These are phyloP conservation scores for Neoseiulus cucumeris DNA, from an alignment of 1,140 invertebrate species.

Conservation along the genomic window DNA sequence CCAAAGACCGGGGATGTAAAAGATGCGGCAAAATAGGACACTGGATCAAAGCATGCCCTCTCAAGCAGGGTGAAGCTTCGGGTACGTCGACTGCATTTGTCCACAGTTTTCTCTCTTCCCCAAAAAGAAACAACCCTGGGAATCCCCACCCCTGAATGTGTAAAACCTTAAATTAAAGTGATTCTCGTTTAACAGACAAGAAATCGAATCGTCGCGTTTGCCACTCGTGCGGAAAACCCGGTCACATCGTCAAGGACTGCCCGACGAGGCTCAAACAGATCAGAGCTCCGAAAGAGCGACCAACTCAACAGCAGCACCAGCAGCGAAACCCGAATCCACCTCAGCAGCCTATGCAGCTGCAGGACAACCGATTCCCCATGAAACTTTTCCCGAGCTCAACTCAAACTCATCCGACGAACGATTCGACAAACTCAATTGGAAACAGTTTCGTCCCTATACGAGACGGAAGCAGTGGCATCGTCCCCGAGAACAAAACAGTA, in stretches of 20 bases:
- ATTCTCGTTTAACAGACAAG: neutral
- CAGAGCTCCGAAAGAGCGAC: too few species aligned
- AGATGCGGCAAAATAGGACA: constrained; percentile 39
- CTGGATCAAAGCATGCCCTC: constrained; percentile 35
- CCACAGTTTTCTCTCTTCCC: neutral
- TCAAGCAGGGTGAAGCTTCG: constrained; percentile 17
- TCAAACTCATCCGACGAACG: neutral
- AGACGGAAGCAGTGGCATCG: neutral
- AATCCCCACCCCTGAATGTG: neutral
- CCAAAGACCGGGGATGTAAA: constrained; percentile 36
- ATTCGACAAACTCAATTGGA: neutral
- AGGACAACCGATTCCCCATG: neutral
- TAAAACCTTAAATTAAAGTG: neutral
- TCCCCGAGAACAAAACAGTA: neutral
- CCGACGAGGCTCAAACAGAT: neutral
- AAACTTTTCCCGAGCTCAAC: neutral
- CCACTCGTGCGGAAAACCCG: neutral
- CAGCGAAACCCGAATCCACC: neutral
- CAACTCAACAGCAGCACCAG: neutral
- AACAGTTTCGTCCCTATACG: neutral
- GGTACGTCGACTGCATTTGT: neutral
- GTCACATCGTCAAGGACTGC: constrained; percentile 1
- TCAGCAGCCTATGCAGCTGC: neutral
- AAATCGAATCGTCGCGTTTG: neutral
- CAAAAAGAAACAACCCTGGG: neutral